Evolutionary conservation across 2,888 invertebrate genomes (phyloP).

Genomic region (Pecten maximus): DNA sequence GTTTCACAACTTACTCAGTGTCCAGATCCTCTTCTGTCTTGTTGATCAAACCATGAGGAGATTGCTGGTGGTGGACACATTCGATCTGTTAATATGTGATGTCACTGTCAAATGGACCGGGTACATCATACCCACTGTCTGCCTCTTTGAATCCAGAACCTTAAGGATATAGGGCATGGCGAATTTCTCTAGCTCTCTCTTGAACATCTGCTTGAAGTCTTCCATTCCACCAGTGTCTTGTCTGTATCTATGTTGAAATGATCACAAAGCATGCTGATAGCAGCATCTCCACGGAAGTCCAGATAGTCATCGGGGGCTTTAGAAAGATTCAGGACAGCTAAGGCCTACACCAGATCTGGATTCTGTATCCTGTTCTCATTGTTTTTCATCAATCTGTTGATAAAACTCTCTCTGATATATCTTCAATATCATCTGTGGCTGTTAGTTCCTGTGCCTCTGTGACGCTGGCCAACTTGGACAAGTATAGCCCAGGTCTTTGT

Average conservation of each 20-base stretch:
- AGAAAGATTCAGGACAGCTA: too few species aligned
- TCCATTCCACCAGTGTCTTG: constrained; percentile 41
- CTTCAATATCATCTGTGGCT: background rate
- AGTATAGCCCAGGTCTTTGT: too few species aligned
- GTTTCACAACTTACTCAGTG: too few species aligned
- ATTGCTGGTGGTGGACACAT: constrained; percentile 46
- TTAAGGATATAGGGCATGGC: constrained; percentile 36
- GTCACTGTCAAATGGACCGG: constrained; percentile 51
- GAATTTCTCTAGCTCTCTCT: background rate
- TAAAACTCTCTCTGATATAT: constrained; percentile 33
- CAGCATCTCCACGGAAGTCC: constrained; percentile 49
- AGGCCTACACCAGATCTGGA: too few species aligned
- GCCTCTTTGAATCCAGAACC: background rate
- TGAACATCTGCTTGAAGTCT: constrained; percentile 41
- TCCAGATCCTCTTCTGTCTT: too few species aligned
- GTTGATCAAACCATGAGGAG: too few species aligned
- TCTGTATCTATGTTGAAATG: constrained; percentile 37
- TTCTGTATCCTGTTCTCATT: constrained; percentile 46
- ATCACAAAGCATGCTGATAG: constrained; percentile 37
- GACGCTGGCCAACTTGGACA: constrained; percentile 21
- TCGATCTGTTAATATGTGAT: constrained; percentile 51
- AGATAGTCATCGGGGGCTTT: constrained; percentile 9
- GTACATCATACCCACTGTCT: constrained; percentile 40
- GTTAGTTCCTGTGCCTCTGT: background rate
- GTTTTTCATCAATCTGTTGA: constrained; percentile 22